These are phyloP conservation scores for Limanda limanda DNA, from an alignment of 2,113 vertebrate species.

Conservation along the genomic window DNA sequence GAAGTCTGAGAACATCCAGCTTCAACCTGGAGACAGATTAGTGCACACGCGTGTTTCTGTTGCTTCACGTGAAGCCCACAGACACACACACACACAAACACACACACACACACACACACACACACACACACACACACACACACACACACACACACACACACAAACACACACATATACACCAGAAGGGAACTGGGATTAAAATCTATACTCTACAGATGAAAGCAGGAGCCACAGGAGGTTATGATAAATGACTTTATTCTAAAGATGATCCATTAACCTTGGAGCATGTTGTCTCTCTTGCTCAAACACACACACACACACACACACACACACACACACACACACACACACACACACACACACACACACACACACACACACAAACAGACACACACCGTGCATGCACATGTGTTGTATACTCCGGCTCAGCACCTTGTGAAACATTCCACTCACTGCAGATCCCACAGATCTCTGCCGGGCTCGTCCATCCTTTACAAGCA, in stretches of 20 bases:
- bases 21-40: too few species aligned
- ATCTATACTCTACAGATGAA: constrained; percentile 31
- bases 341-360: constrained; percentile 1
- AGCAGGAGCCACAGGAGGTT: background rate
- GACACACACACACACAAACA: constrained; percentile 24
- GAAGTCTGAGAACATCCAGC: too few species aligned
- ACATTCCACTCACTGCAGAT: constrained; percentile 41
- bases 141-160: background rate
- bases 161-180: constrained; percentile 23
- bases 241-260: constrained; percentile 27
- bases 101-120: too few species aligned
- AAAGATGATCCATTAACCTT: constrained; percentile 34
- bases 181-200: constrained; percentile 28
- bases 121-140: too few species aligned
- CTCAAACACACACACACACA: constrained; percentile 5
- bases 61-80: too few species aligned
- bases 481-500: constrained; percentile 43
- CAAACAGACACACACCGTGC: too few species aligned
- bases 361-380: background rate
- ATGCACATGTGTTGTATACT: constrained; percentile 4
- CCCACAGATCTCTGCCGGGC: constrained; percentile 21
- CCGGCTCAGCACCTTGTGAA: constrained; percentile 28
- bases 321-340: background rate
- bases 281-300: background rate
- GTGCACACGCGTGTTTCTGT: too few species aligned